Base-by-base conservation (phyloP, 2,113 vertebrate genomes). In the Engystomops pustulosus region DNA sequence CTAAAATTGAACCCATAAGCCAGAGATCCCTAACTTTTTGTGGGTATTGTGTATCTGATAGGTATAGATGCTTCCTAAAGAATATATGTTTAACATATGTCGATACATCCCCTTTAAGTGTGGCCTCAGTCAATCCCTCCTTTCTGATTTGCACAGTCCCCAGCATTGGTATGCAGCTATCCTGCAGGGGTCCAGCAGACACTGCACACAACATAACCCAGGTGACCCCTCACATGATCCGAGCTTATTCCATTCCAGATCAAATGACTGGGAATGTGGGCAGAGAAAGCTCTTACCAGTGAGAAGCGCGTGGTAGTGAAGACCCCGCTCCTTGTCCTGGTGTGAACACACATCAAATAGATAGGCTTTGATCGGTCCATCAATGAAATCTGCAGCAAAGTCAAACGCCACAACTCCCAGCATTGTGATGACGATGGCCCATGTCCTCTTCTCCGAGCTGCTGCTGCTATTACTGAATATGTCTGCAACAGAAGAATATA, bases 381-480 rank as follows among this genome's bases (percentile, higher is more conserved):
- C 98, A 38, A 99, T 96, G 91, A 99, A 99, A 89, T 99, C 98
- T 18, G 98, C 98, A 6, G 98, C 94, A 89, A 99, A 99, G 90
- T 99, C 98, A 87, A 99, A 99, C 87, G 99, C 90, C 79, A 98
- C 96, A 27, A 99, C 97, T 9, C 98, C 98, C 25, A 95, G 88
- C 96, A 99, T 99, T 88, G 98, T 97, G 88, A 95, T 86, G 27
- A 95, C 91, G 34, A 97, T 97, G 79, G 96, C 92, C 96, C 95
- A 97, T 0, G 60, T 94, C 17, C 75, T 93, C 88, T 70, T 92
- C 72, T 90, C 27, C 0, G 89, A 81, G 72, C 87, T 86, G 1
- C 88, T 85, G 67, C 87, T 83, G 80, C n/a, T n/a, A n/a, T 92
- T 74, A 0, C 27, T 86, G 55, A 94, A 84, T 0, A 93, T 15